Evolutionary conservation across 2,888 invertebrate species (phyloP), one percentile per base, ranked within the genome.

Genomic region (Rapana venosa): DNA sequence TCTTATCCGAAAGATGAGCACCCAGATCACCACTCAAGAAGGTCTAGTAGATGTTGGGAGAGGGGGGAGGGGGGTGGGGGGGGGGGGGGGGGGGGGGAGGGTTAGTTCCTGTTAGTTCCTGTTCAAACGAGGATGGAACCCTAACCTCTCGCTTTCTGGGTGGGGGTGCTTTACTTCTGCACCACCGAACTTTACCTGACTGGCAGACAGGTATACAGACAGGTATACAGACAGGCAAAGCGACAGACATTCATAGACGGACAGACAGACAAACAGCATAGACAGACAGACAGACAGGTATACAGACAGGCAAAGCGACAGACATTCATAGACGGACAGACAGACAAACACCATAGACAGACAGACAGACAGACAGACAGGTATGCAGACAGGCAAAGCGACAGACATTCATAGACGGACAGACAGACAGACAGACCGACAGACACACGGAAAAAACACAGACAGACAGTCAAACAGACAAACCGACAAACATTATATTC

Each of bases 301-400:
- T 32, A 8, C 77, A 77, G 30, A 30, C 77, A 77, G 30, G 17
- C 77, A 32, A 0, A 77, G 15, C 30, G 15, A 77, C 77, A 77
- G 15, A 77, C 77, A 77, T 8, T 32, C 77, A 32, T 6, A 30
- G 35, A 66, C 66, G 13, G 5, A 66, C 66, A 66, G 5, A 66
- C 66, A 66, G 5, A 66, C 66, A 66, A 2, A 66, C 66, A 66
- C 66, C 47, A 66, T 13, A 66, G 5, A 66, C 66, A 66, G 5
- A 66, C 66, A 66, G 5, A 66, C 66, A 74, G 74, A 74, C n/a
- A 74, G 74, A 74, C n/a, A 74, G 74, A 74, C n/a, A 74, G 74
- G n/a, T n/a, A 74, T n/a, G n/a, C n/a, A 74, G 74, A 74, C n/a
- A 74, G 74, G 1, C n/a, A 74, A n/a, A 74, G 74, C 26, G 74